Percentiles rank a stretch among this genome's conserved stretches.
Evolutionary conservation across 2,113 vertebrate genomes (phyloP).

Genomic region (Boulengeromyrus knoepffleri): DNA sequence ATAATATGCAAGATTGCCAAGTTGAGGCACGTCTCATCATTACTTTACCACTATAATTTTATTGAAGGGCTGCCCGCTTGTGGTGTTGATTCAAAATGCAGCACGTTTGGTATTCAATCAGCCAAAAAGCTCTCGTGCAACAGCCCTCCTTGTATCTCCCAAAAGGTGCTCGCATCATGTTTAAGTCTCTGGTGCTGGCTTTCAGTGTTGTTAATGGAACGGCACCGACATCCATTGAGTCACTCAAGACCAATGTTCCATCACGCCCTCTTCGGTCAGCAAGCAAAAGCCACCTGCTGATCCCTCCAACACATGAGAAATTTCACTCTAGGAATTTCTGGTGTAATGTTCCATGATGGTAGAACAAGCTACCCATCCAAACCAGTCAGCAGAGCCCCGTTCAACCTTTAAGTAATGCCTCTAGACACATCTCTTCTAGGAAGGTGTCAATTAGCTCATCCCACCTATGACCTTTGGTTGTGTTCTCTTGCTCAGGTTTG

Average conservation of each 20-base stretch:
- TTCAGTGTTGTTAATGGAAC: background rate
- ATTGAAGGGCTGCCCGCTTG: background rate
- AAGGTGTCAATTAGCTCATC: background rate
- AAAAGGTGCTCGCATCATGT: background rate
- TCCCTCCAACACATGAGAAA: background rate
- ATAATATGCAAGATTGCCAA: background rate
- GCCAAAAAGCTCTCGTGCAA: background rate
- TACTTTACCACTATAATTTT: background rate
- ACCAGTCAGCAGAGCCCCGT: background rate
- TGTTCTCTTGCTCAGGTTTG: background rate
- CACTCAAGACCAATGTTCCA: background rate
- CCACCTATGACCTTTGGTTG: background rate
- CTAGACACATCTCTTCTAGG: background rate
- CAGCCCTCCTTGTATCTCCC: background rate
- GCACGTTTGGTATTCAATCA: background rate
- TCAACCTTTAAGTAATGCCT: background rate
- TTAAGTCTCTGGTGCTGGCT: background rate
- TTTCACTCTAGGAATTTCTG: background rate
- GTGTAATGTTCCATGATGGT: background rate
- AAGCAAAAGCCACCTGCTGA: background rate
- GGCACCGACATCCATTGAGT: background rate
- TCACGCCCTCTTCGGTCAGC: background rate
- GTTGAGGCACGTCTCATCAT: background rate
- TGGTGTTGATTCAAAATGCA: background rate
- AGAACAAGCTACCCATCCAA: background rate